Base-by-base conservation (phyloP, 2,797 vertebrate species). In the Holocentrus rufus region DNA sequence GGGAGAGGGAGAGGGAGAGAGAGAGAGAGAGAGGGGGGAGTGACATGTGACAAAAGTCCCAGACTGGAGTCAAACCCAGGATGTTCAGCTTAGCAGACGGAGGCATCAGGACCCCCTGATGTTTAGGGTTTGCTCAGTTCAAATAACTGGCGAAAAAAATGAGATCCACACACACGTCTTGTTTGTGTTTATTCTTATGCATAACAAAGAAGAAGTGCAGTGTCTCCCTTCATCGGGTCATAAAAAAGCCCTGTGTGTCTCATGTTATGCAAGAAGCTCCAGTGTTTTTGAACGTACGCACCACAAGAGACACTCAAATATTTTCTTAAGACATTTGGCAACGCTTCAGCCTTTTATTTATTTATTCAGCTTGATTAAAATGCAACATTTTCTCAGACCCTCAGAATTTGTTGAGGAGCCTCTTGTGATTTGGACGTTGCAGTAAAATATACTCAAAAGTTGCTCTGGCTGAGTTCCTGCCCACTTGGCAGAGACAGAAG, bases 401-500 rank as follows among this genome's bases (percentile, higher is more conserved):
- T 6, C 22, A 27, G 23, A 20, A 44, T 44, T 62, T 15, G 59
- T 54, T 53, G 60, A 9, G 5, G 42, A 61, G 59, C 50, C 30
- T 60, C 58, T n/a, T 13, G 56, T 66, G 53, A 44, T 54, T 36
- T 23, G 57, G 50, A 31, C 46, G 4, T 54, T 55, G 60, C 47
- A 1, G 22, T 6, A 0, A 39, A 2, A 39, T 10, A 10, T 30
- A 1, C 9, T n/a, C 2, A 63, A 20, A 11, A 64, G 56, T 46
- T 39, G 30, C 7, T 7, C 65, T 63, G 54, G 14, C 31, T 34
- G 31, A 34, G 36, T 54, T 13, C 62, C 27, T 34, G n/a, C 54
- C 10, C 62, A n/a, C 49, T 17, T 75, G 70, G 60, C 82, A 72
- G 65, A n/a, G 23, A 50, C 65, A 36, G 42, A 20, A 22, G 2